A percentile compares a stretch with the other conserved stretches of the same genome.
These are phyloP conservation scores for Boloria euphrosyne DNA, from an alignment of 2,888 invertebrate genomes.

Conservation along the genomic window DNA sequence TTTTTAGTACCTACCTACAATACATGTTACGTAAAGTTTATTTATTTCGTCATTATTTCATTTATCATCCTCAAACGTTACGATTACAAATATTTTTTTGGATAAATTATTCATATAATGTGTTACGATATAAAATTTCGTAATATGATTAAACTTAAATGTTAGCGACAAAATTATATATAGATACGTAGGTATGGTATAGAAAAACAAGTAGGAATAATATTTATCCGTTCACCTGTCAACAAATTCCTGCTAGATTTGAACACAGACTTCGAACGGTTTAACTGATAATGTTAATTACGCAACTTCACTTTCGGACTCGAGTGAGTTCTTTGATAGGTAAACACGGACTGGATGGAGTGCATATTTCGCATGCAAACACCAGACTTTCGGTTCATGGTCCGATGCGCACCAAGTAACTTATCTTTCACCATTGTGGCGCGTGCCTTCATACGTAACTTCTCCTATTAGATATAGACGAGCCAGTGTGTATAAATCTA, in stretches of 20 bases:
- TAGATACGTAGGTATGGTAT: no score
- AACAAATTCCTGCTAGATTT: neutral
- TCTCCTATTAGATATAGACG: conserved; percentile 53
- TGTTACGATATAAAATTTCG: no score
- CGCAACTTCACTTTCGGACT: conserved; percentile 49
- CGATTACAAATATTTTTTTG: no score
- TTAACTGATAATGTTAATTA: conserved; percentile 22
- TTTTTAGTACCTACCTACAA: no score
- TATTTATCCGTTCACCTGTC: neutral
- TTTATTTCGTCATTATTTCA: no score
- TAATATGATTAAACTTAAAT: no score
- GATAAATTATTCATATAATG: no score
- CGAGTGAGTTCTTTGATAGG: conserved; percentile 62
- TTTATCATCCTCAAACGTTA: no score
- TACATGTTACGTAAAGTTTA: no score
- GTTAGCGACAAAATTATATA: no score
- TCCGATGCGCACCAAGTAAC: conserved; percentile 81
- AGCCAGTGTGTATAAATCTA: conserved; percentile 47
- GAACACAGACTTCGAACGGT: conserved; percentile 1
- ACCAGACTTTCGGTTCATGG: conserved; percentile 81
- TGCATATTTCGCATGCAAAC: conserved; percentile 78
- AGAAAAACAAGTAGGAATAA: no score
- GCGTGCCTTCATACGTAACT: conserved; percentile 67
- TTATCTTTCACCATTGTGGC: conserved; percentile 82
- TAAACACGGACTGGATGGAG: conserved; percentile 71